Conservation (phyloP, 2,113 vertebrate species). For the Climacteris rufus region DNA sequence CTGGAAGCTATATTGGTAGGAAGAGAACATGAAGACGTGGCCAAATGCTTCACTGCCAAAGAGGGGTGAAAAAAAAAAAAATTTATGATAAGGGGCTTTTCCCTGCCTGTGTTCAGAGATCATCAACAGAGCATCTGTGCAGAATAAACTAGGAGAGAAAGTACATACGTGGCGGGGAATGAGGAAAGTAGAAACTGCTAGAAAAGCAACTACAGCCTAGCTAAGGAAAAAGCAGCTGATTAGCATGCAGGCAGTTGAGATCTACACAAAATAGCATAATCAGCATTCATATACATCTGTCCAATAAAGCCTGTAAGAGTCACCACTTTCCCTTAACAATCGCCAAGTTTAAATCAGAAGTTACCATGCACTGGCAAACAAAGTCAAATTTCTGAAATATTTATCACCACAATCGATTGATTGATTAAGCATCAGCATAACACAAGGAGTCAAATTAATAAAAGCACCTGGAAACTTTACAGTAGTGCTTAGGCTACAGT, state of each 20-base stretch:
- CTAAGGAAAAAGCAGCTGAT: not conserved
- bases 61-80: not conserved
- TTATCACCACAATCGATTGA: not conserved
- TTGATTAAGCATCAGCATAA: not conserved
- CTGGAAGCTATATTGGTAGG: constrained; percentile 50
- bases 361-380: not conserved
- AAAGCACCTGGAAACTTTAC: not conserved
- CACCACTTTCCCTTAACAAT: not conserved
- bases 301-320: not conserved
- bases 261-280: not conserved
- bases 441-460: not conserved
- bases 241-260: not conserved
- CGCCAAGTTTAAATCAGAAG: not conserved
- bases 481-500: not conserved
- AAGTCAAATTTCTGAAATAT: not conserved
- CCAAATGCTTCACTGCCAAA: constrained; percentile 42
- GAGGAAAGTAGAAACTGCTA: not conserved
- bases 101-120: not conserved
- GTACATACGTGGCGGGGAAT: not conserved
- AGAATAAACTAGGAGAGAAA: not conserved
- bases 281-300: not conserved
- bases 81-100: constrained; percentile 40
- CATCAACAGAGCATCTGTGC: not conserved
- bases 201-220: not conserved
- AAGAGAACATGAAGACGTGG: constrained; percentile 26